Evolutionary conservation across 2,888 invertebrate genomes (phyloP).

Genomic region (Lymantria dispar): DNA sequence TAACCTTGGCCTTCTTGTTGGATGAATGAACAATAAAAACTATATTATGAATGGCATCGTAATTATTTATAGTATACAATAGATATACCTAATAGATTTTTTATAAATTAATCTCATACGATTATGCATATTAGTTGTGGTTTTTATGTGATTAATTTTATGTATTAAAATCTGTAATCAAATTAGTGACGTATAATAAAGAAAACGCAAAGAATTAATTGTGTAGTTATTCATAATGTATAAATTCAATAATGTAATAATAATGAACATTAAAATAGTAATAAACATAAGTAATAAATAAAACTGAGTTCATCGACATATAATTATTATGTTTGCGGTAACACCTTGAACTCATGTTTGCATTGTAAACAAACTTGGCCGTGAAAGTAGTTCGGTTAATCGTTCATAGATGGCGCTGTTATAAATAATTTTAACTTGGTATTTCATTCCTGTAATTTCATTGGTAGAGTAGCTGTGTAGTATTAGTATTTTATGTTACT

Average conservation of each 20-base stretch:
- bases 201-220: not conserved
- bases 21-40: constrained; percentile 3
- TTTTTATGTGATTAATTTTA: not conserved
- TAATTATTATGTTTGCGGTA: constrained; percentile 5
- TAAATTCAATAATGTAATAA: not conserved
- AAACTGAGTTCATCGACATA: constrained; percentile 39
- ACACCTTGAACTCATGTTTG: constrained; percentile 53
- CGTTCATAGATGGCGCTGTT: constrained; percentile 53
- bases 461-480: too few relatives aligned
- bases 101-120: not conserved
- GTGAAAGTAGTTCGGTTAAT: constrained; percentile 45
- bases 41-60: not conserved
- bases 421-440: not conserved
- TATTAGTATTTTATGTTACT: too few relatives aligned
- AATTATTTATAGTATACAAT: not conserved
- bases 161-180: not conserved
- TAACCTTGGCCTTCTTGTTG: constrained; percentile 52
- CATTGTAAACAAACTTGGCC: constrained; percentile 65
- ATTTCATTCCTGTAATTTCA: too few relatives aligned
- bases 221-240: not conserved
- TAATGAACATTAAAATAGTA: not conserved
- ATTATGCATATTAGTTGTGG: not conserved
- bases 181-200: not conserved
- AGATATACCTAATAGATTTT: not conserved
- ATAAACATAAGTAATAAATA: constrained; percentile 13